phyloP scores from a whole-genome alignment of 2,113 vertebrate genomes.

The Collichthys lucidus region DNA sequence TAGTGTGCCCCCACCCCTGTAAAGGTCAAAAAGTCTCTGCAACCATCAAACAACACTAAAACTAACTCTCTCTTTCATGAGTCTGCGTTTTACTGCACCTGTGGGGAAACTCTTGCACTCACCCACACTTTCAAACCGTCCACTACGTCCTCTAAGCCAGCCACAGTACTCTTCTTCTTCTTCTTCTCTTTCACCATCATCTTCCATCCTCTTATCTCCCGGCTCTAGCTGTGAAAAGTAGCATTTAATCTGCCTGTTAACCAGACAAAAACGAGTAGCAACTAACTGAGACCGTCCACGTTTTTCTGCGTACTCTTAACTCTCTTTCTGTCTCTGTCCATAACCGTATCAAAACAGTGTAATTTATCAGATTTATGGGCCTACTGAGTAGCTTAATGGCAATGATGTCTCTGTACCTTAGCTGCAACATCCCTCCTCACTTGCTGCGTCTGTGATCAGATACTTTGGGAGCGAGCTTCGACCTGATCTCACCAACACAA shows the following conservation, averaged over 20 bases:
- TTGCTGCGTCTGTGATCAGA: slow-evolving; percentile 34
- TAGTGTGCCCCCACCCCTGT: not conserved
- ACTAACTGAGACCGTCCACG: slow-evolving; percentile 39
- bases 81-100: slow-evolving; percentile 15
- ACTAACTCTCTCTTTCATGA: not conserved
- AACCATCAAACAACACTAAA: slow-evolving; percentile 55
- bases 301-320: slow-evolving; percentile 37
- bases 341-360: slow-evolving; percentile 20
- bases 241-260: slow-evolving; percentile 67
- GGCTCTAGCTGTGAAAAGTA: slow-evolving; percentile 68
- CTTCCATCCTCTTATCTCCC: slow-evolving; percentile 50
- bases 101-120: slow-evolving; percentile 40
- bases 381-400: slow-evolving; percentile 43
- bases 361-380: slow-evolving; percentile 21
- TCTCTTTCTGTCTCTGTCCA: slow-evolving; percentile 44
- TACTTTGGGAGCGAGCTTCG: not conserved
- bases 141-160: slow-evolving; percentile 57
- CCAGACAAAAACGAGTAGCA: slow-evolving; percentile 60
- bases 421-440: slow-evolving; percentile 44
- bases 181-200: slow-evolving; percentile 23
- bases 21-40: slow-evolving; percentile 12
- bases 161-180: slow-evolving; percentile 4
- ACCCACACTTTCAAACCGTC: slow-evolving; percentile 41
- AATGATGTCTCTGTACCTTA: slow-evolving; percentile 39
- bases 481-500: slow-evolving; percentile 23